Conservation (phyloP, 2,113 vertebrate species). For the Chamaea fasciata region DNA sequence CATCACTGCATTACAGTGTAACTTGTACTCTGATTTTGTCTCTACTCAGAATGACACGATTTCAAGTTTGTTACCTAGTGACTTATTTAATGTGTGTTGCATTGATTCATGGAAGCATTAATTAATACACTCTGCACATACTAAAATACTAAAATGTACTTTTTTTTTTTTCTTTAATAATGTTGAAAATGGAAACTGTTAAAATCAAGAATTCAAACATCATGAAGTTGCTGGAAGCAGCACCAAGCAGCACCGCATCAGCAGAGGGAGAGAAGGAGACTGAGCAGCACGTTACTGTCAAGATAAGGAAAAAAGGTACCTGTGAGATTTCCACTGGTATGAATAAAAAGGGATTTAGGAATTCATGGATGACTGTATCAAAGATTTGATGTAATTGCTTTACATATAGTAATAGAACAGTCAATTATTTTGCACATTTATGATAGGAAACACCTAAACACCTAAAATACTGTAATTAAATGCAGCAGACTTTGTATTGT, state of each 20-base stretch:
- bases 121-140: neutral
- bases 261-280: conserved; percentile 23
- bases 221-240: conserved; percentile 82
- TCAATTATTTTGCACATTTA: neutral
- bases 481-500: neutral
- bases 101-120: neutral
- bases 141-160: neutral
- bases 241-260: conserved; percentile 53
- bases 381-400: neutral
- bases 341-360: neutral
- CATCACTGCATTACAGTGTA: neutral
- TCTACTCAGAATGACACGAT: neutral
- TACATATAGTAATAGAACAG: neutral
- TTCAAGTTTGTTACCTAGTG: neutral
- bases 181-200: conserved; percentile 11
- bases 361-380: neutral
- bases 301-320: conserved; percentile 74
- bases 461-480: neutral
- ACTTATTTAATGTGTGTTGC: neutral
- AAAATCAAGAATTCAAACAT: conserved; percentile 84
- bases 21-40: neutral
- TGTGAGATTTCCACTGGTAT: neutral
- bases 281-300: conserved; percentile 12
- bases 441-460: neutral
- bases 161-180: conserved; percentile 14